Evolutionary conservation across 2,113 vertebrate species (phyloP), one percentile per base, ranked within the genome.

Genomic region (Neofelis nebulosa): DNA sequence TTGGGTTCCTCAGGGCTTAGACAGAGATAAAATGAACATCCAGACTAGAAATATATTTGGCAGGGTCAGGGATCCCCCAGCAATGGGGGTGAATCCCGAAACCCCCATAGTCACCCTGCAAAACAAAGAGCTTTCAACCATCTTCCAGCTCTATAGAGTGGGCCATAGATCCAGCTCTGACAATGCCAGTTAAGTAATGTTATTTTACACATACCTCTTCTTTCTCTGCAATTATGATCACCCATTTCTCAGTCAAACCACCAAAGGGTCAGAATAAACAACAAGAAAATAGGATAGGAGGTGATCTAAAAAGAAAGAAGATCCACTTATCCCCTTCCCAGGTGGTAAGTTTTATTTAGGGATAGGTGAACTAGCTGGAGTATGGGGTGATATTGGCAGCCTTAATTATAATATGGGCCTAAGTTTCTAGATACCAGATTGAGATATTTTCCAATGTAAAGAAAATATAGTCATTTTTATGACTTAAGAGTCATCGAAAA

Each of bases 401-500:
- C 63, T 88, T 86, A 52, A 18, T 41, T 33, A 19, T 23, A 48
- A 13, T 27, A 2, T 41, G 38, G 23, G 12, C 16, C 65, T 52
- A 25, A 95, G 15, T 63, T 57, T 86, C 29, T 83, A 88, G 45
- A 7, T 48, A 73, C 48, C 74, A 48, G 29, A 38, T 16, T 19
- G 74, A 83, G 29, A 63, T n/a, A 55, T 81, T 94, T 63, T 96
- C 61, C 29, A 69, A 80, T 25, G 86, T 79, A 84, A 82, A 63
- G 50, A 86, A 55, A 65, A 68, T 36, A 57, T 9, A 95, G 31
- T 8, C 12, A 57, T 91, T 96, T 94, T 91, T 81, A 76, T 95
- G 89, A 31, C 31, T 4, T 61, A 73, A 71, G 48, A 45, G 7
- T 91, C 45, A 96, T 93, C 27, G 52, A 69, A 90, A 74, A 93